Percentiles rank a stretch among this genome's conserved stretches.
These are phyloP conservation scores for Uropsilus gracilis DNA, from an alignment of 2,113 vertebrate genomes.

Conservation along the genomic window DNA sequence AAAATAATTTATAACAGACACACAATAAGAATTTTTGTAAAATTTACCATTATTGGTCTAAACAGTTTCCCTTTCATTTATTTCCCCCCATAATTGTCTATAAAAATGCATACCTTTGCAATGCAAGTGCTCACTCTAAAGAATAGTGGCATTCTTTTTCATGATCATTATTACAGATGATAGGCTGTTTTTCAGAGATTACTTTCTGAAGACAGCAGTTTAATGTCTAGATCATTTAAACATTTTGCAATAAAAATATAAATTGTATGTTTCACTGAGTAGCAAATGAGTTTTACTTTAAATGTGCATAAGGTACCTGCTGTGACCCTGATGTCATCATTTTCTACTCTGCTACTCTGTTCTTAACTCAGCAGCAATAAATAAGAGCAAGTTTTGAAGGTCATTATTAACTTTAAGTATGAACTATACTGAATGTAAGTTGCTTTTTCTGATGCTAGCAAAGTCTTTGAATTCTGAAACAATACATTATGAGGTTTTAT, in stretches of 20 bases:
- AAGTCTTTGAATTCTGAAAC: constrained; percentile 13
- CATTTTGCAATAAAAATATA: constrained; percentile 47
- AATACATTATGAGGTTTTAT: constrained; percentile 41
- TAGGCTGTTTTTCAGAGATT: constrained; percentile 30
- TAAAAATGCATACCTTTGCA: constrained; percentile 6
- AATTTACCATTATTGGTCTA: background rate
- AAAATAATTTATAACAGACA: constrained; percentile 23
- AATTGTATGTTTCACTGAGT: constrained; percentile 10
- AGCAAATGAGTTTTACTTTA: constrained; percentile 53
- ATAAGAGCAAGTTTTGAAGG: constrained; percentile 62
- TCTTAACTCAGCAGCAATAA: constrained; percentile 62
- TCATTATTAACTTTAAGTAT: constrained; percentile 56
- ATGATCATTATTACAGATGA: constrained; percentile 46
- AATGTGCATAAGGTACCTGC: constrained; percentile 39
- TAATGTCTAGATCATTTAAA: constrained; percentile 43
- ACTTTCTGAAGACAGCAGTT: constrained; percentile 47
- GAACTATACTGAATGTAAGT: constrained; percentile 40
- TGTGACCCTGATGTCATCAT: constrained; percentile 34
- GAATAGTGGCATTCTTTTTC: constrained; percentile 20
- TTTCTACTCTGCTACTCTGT: constrained; percentile 50
- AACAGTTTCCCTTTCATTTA: constrained; percentile 21
- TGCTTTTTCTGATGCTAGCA: background rate
- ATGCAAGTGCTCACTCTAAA: constrained; percentile 10
- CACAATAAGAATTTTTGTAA: constrained; percentile 51
- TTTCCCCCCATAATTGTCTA: background rate